Percentiles rank a stretch among this genome's conserved stretches.
These are phyloP conservation scores for Oreotrochilus melanogaster DNA, from an alignment of 2,113 vertebrate species.

Conservation along the genomic window DNA sequence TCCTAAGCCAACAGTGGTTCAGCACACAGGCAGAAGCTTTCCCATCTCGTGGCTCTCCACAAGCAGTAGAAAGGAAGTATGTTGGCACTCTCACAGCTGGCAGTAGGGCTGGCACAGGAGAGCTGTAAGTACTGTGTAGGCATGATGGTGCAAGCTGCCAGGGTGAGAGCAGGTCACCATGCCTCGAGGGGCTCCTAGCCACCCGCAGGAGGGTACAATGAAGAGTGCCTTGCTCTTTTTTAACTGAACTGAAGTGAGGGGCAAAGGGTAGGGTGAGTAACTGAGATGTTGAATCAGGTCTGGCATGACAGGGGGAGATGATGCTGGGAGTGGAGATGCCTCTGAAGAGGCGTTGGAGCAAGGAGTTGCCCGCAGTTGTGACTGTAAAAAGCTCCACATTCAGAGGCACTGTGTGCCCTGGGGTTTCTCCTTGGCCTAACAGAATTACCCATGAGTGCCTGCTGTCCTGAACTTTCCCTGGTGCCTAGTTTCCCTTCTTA, in stretches of 20 bases:
- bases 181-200: slow-evolving; percentile 22
- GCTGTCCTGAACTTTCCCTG: neutral
- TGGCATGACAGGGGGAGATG: neutral
- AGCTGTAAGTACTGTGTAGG: slow-evolving; percentile 61
- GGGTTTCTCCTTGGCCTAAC: neutral
- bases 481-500: neutral
- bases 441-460: neutral
- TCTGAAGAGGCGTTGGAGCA: neutral
- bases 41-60: slow-evolving; percentile 25
- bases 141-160: slow-evolving; percentile 44
- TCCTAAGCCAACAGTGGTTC: slow-evolving; percentile 28
- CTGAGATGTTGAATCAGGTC: neutral
- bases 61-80: slow-evolving; percentile 34
- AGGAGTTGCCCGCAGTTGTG: neutral
- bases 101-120: slow-evolving; percentile 31
- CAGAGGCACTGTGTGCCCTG: neutral
- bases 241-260: neutral
- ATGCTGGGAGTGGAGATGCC: neutral
- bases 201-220: neutral
- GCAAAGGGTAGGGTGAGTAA: neutral
- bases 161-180: slow-evolving; percentile 47
- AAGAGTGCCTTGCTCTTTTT: neutral
- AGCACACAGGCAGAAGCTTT: slow-evolving; percentile 44
- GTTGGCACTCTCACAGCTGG: slow-evolving; percentile 60
- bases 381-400: neutral